phyloP scores from a whole-genome alignment of 1,140 invertebrate species.

The Acromyrmex echinatior region DNA sequence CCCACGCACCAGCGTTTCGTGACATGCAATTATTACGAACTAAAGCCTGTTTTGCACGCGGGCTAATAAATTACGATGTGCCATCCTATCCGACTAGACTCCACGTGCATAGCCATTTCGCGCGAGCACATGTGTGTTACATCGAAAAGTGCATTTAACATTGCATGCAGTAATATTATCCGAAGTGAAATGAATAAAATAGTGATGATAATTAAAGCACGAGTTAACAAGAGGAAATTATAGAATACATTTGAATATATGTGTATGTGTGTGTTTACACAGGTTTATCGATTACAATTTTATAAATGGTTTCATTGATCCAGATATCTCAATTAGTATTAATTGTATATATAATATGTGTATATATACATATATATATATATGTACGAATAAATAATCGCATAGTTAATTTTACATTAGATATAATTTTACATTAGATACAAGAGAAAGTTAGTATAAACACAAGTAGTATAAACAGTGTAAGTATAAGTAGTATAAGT shows the following conservation, averaged over 20 bases:
- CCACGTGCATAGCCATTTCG: slow-evolving; percentile 53
- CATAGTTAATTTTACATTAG: background rate
- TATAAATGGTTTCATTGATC: slow-evolving; percentile 11
- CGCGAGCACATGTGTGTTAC: background rate
- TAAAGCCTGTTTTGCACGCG: slow-evolving; percentile 68
- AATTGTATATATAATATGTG: background rate
- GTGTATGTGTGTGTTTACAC: background rate
- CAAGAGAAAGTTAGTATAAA: too few species aligned
- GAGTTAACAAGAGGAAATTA: background rate
- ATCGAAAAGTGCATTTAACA: slow-evolving; percentile 27
- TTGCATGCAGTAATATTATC: background rate
- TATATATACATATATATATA: background rate
- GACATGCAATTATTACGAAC: slow-evolving; percentile 63
- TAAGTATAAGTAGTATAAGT: slow-evolving; percentile 9
- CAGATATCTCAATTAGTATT: background rate
- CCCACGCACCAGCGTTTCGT: slow-evolving; percentile 47
- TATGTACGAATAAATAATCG: background rate
- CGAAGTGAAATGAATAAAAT: background rate
- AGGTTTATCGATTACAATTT: slow-evolving; percentile 16
- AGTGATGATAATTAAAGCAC: background rate
- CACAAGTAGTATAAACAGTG: background rate
- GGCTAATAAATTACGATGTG: slow-evolving; percentile 69
- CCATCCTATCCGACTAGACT: slow-evolving; percentile 14
- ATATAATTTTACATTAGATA: slow-evolving; percentile 9
- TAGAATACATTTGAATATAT: background rate